These are phyloP conservation scores for Pholis gunnellus DNA, from an alignment of 2,113 vertebrate genomes.

Conservation along the genomic window DNA sequence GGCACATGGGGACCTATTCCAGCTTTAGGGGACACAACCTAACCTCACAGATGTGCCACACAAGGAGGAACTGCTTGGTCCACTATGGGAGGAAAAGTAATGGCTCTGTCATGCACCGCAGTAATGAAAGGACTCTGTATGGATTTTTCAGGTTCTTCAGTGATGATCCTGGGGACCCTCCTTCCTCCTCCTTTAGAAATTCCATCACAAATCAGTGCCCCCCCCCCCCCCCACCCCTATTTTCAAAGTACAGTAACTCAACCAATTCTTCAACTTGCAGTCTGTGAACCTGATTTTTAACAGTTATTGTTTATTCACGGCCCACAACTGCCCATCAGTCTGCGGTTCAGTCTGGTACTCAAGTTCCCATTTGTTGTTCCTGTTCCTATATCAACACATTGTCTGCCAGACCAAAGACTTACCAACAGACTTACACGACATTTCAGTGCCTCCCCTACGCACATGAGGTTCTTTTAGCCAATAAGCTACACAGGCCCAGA, in stretches of 20 bases:
- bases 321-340: conserved; percentile 22
- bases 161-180: neutral
- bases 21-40: conserved; percentile 33
- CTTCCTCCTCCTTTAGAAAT: conserved; percentile 6
- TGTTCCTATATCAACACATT: conserved; percentile 39
- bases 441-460: conserved; percentile 45
- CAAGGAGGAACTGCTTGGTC: conserved; percentile 24
- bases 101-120: neutral
- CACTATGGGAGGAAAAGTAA: neutral
- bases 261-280: neutral
- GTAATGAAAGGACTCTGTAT: conserved; percentile 20
- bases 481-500: conserved; percentile 28
- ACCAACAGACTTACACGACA: conserved; percentile 2
- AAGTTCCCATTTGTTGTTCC: conserved; percentile 22
- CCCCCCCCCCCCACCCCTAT: neutral
- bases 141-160: conserved; percentile 11
- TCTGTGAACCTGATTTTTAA: conserved; percentile 11
- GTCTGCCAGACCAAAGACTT: conserved; percentile 60
- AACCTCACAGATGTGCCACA: conserved; percentile 32
- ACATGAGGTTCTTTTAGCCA: conserved; percentile 24
- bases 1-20: conserved; percentile 19
- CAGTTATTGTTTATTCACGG: neutral
- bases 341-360: conserved; percentile 29
- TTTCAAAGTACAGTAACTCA: conserved; percentile 9
- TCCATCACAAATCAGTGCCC: conserved; percentile 19